Evolutionary conservation across 2,888 invertebrate species (phyloP).

Genomic region (Patella caerulea): DNA sequence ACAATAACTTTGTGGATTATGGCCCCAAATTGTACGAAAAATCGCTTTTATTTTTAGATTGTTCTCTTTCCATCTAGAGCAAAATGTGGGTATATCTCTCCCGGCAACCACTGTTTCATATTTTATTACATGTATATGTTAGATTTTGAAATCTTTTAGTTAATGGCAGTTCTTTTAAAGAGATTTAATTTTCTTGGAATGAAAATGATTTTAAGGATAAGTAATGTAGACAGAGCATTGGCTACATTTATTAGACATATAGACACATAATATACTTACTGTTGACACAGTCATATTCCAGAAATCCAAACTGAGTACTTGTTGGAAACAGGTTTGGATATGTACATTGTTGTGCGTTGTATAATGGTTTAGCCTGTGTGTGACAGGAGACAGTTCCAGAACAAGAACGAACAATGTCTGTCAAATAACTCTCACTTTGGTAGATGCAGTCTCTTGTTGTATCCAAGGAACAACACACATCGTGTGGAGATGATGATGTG

Average conservation of each 20-base stretch:
- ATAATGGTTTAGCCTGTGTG: neutral
- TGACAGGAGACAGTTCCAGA: constrained; percentile 9
- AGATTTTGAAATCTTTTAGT: constrained; percentile 2
- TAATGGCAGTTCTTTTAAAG: neutral
- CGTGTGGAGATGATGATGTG: neutral
- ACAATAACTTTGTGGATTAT: too few relatives aligned
- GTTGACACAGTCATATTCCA: constrained; percentile 24
- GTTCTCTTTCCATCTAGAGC: too few relatives aligned
- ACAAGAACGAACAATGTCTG: constrained; percentile 2
- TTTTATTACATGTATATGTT: neutral
- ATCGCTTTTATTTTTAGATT: too few relatives aligned
- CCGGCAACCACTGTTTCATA: too few relatives aligned
- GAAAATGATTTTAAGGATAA: too few relatives aligned
- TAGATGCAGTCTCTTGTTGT: constrained; percentile 13
- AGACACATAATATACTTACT: constrained; percentile 2
- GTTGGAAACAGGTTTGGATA: neutral
- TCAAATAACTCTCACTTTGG: neutral
- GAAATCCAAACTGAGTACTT: constrained; percentile 1
- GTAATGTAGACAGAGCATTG: too few relatives aligned
- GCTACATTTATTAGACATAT: too few relatives aligned
- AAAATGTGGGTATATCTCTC: too few relatives aligned
- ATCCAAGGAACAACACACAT: constrained; percentile 10
- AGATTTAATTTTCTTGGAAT: neutral
- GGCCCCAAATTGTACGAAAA: too few relatives aligned
- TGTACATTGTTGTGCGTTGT: neutral